A percentile compares a stretch with the other conserved stretches of the same genome.
These are phyloP conservation scores for Motacilla tschutschensis DNA, from an alignment of 2,113 vertebrate species.

Conservation along the genomic window DNA sequence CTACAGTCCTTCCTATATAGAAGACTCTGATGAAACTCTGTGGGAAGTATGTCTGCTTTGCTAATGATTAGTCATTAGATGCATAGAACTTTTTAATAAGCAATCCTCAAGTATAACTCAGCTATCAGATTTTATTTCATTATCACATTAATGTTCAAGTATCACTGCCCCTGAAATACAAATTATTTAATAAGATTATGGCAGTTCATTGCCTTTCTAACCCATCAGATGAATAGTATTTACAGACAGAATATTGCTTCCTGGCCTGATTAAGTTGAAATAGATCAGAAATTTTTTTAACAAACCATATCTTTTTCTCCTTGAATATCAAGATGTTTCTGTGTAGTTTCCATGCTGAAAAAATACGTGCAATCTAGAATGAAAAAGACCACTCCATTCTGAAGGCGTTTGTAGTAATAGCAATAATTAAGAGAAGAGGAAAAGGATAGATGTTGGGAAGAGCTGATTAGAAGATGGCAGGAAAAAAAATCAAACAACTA, in stretches of 20 bases:
- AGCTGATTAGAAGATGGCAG: background rate
- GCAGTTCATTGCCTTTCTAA: background rate
- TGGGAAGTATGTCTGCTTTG: background rate
- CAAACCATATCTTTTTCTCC: fast-evolving
- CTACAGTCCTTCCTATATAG: background rate
- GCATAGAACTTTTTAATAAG: background rate
- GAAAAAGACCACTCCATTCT: background rate
- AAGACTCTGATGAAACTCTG: background rate
- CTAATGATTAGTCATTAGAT: background rate
- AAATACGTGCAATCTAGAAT: background rate
- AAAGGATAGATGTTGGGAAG: background rate
- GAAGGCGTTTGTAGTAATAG: background rate
- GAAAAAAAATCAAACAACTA: background rate
- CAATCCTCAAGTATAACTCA: background rate
- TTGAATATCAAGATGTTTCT: background rate
- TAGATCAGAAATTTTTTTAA: background rate
- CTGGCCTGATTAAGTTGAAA: background rate
- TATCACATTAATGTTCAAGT: background rate
- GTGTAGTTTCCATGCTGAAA: background rate
- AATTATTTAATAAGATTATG: background rate
- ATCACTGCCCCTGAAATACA: background rate
- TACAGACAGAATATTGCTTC: background rate
- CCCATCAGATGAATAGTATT: background rate
- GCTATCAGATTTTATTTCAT: background rate
- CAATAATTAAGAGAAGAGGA: background rate